Percentiles rank a stretch among this genome's conserved stretches.
phyloP scores from a whole-genome alignment of 1,140 invertebrate species.

The Oreohelix idahoensis region DNA sequence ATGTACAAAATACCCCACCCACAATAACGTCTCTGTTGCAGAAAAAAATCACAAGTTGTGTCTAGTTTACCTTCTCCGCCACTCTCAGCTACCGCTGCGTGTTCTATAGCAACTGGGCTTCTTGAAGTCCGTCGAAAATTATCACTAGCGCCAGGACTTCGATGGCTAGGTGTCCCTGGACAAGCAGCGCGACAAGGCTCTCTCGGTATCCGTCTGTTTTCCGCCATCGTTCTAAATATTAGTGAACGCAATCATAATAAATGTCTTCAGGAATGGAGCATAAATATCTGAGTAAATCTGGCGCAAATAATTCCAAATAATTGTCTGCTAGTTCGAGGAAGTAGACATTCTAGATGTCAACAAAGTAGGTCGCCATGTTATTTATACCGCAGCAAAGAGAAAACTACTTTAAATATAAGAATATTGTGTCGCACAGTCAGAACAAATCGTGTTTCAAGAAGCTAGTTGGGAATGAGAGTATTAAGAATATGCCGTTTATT shows the following conservation, averaged over 20 bases:
- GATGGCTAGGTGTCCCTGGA: background rate
- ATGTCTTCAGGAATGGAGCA: background rate
- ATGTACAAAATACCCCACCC: no score
- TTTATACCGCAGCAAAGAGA: constrained; percentile 1
- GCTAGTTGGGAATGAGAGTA: no score
- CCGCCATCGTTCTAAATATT: background rate
- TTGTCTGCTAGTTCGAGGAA: background rate
- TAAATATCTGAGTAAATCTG: background rate
- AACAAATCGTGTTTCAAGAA: no score
- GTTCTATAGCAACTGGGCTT: constrained; percentile 26
- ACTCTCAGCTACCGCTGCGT: background rate
- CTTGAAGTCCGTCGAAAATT: background rate
- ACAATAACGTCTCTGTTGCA: no score
- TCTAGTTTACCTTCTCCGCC: background rate
- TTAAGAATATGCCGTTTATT: no score
- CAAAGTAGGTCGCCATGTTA: constrained; percentile 41
- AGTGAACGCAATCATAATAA: background rate
- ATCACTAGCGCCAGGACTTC: background rate
- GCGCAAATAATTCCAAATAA: background rate
- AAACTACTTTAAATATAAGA: background rate
- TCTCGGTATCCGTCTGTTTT: constrained; percentile 11
- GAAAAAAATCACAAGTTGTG: background rate
- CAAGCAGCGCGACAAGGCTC: constrained; percentile 1
- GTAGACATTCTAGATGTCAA: constrained; percentile 21
- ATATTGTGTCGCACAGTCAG: no score